Evolutionary conservation across 2,797 vertebrate genomes (phyloP).

Genomic region (Urophycis tenuis): DNA sequence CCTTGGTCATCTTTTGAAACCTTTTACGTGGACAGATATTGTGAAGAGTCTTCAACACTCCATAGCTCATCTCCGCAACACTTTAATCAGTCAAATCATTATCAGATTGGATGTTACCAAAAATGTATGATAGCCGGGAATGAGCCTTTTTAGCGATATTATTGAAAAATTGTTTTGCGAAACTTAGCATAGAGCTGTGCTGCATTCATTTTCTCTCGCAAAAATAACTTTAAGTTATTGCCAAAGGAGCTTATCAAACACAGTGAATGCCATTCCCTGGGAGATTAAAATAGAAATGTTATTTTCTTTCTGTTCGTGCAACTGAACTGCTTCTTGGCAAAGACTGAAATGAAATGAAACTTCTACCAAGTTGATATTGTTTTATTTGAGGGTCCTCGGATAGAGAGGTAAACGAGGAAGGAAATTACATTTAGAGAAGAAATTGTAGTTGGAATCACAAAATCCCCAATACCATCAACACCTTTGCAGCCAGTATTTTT

Average conservation of each 20-base stretch:
- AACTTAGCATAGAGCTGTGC: neutral
- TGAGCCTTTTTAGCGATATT: neutral
- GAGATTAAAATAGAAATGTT: constrained; percentile 2
- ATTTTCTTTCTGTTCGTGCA: neutral
- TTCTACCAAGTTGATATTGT: neutral
- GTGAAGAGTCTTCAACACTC: neutral
- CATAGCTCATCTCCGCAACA: neutral
- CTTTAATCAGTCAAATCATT: neutral
- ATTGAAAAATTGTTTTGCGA: neutral
- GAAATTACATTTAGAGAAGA: neutral
- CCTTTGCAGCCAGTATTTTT: neutral
- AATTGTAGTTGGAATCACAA: neutral
- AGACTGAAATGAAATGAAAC: neutral
- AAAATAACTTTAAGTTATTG: neutral
- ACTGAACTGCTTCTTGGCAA: neutral
- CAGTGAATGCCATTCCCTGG: neutral
- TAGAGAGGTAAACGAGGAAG: neutral
- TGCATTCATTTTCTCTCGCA: neutral
- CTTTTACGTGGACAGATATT: neutral
- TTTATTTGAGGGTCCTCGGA: neutral
- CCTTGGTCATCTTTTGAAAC: neutral
- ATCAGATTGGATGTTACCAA: too few relatives aligned
- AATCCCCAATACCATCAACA: neutral
- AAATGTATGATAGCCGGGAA: too few relatives aligned
- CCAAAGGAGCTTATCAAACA: constrained; percentile 1